Base-by-base conservation (phyloP, 35 echinoderm and acorn worm species). In the Ptychodera flava region DNA sequence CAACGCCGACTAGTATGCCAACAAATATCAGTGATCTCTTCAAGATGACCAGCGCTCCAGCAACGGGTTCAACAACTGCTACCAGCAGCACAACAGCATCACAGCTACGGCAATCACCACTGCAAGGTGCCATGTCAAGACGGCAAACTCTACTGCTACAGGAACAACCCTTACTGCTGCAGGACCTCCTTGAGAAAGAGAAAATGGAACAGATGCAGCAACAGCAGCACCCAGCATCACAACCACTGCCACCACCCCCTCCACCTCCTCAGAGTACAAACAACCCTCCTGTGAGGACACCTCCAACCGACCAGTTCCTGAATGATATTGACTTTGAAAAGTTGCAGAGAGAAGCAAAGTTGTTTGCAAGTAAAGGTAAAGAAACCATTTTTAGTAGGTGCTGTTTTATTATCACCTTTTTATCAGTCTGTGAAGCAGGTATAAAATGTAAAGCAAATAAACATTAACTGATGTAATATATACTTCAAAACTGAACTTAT, bases 111-210 rank as follows among this genome's bases (percentile, higher is more conserved):
- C n/a, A n/a, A n/a, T n/a, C n/a, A n/a, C n/a, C n/a, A n/a, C n/a
- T n/a, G n/a, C n/a, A n/a, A n/a, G n/a, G n/a, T n/a, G n/a, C n/a
- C n/a, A n/a, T n/a, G n/a, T n/a, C 31, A 27, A 79, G 75, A 38
- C 78, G 79, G 35, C 93, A 91, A 37, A 64, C 86, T 15, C 76
- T 88, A 78, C 90, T 97, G 15, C 77, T 97, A 15, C 82, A 91
- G 6, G 95, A 97, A 35, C 95, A 97, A 76, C 95, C 95, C 31
- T 87, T 97, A 16, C 89, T 97, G 22, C 88, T 97, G 6, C 95
- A 97, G 35, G 95, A 97, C 83, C 88, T 97, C 27, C 76, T 97
- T 16, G 95, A 93, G 82, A 93, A 97, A 87, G 95, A 97, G 84
- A 97, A 97, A 78, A 88, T 84, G 86, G 95, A 97, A 77, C 91